Conservation (phyloP, 37 sponge, comb jelly and placozoan species). For the Oopsacas minuta region DNA sequence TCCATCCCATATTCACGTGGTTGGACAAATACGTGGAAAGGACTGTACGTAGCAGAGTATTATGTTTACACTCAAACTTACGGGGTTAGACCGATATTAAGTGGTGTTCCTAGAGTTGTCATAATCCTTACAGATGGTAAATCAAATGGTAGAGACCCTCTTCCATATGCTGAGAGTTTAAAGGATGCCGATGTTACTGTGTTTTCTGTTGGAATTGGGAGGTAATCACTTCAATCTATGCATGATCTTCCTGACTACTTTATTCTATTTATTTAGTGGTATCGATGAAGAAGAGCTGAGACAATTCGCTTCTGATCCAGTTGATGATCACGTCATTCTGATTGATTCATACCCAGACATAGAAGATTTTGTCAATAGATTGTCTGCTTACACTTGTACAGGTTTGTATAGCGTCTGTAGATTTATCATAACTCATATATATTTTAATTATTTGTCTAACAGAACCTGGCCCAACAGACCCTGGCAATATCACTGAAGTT, state of each 20-base stretch:
- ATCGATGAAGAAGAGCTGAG: constrained; percentile 50
- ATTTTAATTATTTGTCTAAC: neutral
- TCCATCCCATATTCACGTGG: neutral
- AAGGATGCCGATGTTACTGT: constrained; percentile 42
- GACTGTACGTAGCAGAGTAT: neutral
- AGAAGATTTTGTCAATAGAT: constrained; percentile 47
- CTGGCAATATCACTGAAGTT: constrained; percentile 59
- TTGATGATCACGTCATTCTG: constrained; percentile 43
- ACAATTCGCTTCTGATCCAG: constrained; percentile 66
- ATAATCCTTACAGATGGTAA: constrained; percentile 77
- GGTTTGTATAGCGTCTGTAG: no score
- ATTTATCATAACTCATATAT: no score
- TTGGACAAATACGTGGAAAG: neutral
- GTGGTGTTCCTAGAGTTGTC: constrained; percentile 58
- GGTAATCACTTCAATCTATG: neutral
- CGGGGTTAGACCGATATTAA: constrained; percentile 54
- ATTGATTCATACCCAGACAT: constrained; percentile 51
- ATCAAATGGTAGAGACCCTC: constrained; percentile 41
- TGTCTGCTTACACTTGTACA: constrained; percentile 63
- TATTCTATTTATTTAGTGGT: no score
- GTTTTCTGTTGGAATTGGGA: constrained; percentile 15
- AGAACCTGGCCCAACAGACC: neutral
- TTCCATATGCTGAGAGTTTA: neutral
- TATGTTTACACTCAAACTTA: neutral
- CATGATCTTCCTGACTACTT: no score